These are phyloP conservation scores for Dione juno DNA, from an alignment of 2,888 invertebrate species.

Conservation along the genomic window DNA sequence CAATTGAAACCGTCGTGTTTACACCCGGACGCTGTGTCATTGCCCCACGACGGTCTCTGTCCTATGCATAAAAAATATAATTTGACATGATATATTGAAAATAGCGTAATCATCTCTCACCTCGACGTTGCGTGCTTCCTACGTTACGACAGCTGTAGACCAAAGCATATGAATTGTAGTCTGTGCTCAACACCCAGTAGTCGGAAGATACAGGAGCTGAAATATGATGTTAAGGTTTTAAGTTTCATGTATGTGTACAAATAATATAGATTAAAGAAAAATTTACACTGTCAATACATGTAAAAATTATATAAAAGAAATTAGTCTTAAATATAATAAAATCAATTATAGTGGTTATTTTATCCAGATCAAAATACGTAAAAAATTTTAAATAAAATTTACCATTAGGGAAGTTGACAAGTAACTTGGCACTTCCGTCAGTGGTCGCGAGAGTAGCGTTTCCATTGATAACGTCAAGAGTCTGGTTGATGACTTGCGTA, in stretches of 20 bases:
- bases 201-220: slow-evolving; percentile 45
- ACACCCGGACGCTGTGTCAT: too few relatives aligned
- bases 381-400: slow-evolving; percentile 39
- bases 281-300: too few relatives aligned
- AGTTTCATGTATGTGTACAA: too few relatives aligned
- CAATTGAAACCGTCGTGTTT: too few relatives aligned
- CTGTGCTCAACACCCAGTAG: slow-evolving; percentile 71
- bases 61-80: too few relatives aligned
- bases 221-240: slow-evolving; percentile 21
- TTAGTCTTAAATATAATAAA: too few relatives aligned
- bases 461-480: slow-evolving; percentile 56
- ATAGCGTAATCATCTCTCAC: slow-evolving; percentile 59
- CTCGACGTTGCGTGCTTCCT: slow-evolving; percentile 62
- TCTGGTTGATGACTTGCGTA: slow-evolving; percentile 59
- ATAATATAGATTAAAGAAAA: too few relatives aligned
- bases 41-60: too few relatives aligned
- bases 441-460: slow-evolving; percentile 69
- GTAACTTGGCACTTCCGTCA: slow-evolving; percentile 84
- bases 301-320: too few relatives aligned
- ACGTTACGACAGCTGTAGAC: slow-evolving; percentile 84
- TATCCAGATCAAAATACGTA: too few relatives aligned
- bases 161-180: slow-evolving; percentile 84
- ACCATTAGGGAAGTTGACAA: slow-evolving; percentile 83
- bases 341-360: too few relatives aligned
- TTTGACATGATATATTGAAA: too few relatives aligned